phyloP scores from a whole-genome alignment of 2,888 invertebrate species.

The Drosophila silvestris region DNA sequence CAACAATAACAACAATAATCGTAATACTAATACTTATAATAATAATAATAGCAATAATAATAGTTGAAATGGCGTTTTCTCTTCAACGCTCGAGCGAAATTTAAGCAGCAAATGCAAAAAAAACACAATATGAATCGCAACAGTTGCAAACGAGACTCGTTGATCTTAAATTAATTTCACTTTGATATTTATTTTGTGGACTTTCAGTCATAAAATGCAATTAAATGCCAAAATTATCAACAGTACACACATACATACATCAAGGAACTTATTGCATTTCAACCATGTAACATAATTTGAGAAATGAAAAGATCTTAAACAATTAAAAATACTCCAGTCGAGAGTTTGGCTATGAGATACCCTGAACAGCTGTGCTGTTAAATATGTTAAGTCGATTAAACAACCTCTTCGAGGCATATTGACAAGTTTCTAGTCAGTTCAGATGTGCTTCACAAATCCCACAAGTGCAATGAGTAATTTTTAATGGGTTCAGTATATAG shows the following conservation, averaged over 20 bases:
- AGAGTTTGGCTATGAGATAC: not conserved
- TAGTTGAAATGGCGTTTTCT: conserved; percentile 49
- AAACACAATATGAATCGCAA: conserved; percentile 11
- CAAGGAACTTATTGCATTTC: not conserved
- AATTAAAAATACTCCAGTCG: not conserved
- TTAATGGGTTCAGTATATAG: not conserved
- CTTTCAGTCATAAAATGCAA: not conserved
- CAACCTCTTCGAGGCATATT: not conserved
- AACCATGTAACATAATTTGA: not conserved
- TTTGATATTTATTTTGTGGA: not conserved
- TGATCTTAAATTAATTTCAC: not conserved
- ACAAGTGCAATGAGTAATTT: not conserved
- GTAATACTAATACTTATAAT: conserved; percentile 38
- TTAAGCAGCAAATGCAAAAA: conserved; percentile 25
- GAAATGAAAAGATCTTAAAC: not conserved
- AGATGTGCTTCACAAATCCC: not conserved
- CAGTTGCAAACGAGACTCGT: conserved; percentile 6
- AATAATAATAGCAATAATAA: conserved; percentile 50
- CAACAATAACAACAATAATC: conserved; percentile 39
- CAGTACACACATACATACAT: not conserved
- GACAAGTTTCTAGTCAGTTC: not conserved
- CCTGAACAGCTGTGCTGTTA: not conserved
- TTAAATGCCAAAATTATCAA: not conserved
- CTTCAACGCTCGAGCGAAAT: not conserved
- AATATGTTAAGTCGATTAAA: not conserved